Evolutionary conservation across 2,113 vertebrate genomes (phyloP).

Genomic region (Dromas ardeola): DNA sequence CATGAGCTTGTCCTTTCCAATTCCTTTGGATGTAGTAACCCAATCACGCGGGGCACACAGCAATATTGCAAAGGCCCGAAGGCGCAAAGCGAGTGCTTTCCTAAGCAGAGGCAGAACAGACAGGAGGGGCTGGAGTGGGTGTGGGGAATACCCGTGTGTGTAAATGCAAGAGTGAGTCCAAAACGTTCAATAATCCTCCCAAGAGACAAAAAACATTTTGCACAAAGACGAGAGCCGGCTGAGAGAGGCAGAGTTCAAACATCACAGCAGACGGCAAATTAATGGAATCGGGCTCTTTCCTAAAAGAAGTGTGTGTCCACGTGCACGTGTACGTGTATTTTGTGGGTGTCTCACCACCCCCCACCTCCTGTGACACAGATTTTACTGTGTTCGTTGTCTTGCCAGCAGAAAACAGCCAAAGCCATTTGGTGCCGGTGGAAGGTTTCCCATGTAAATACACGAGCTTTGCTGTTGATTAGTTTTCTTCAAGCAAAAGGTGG

Average conservation of each 20-base stretch:
- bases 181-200: background rate
- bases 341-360: background rate
- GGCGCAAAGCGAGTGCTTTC: background rate
- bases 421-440: background rate
- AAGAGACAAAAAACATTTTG: background rate
- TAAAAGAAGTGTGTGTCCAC: background rate
- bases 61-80: background rate
- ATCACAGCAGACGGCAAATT: background rate
- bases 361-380: background rate
- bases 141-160: background rate
- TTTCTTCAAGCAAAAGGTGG: background rate
- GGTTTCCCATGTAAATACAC: background rate
- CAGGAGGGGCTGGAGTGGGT: background rate
- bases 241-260: background rate
- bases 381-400: background rate
- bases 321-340: accelerated
- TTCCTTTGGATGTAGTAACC: background rate
- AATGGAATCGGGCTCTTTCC: background rate
- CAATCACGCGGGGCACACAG: background rate
- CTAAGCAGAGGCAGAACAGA: background rate
- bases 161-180: background rate
- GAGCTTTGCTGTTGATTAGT: background rate
- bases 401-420: background rate
- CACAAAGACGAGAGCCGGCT: background rate
- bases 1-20: background rate